Base-by-base conservation (phyloP, 2,797 vertebrate genomes). In the Anguilla obscura region DNA sequence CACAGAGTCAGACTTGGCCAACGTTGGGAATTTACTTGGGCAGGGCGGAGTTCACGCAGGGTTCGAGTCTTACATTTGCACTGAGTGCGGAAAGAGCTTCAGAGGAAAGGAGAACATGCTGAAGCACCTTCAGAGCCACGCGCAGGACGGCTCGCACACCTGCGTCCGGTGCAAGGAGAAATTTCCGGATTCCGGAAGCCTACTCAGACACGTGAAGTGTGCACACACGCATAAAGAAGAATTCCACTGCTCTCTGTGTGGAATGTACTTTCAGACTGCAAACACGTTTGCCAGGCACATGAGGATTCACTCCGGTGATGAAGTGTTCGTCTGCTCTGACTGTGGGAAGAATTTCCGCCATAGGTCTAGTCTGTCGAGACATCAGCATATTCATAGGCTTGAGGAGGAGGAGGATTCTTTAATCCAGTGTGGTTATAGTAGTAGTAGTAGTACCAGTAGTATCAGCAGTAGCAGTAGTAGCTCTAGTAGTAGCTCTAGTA, bases 331-430 rank as follows among this genome's bases (percentile, higher is more conserved):
- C 18, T 82, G 79, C 79, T 6, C 6, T 12, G 45, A 50, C 93
- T 95, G 95, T 0, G 94, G 94, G 3, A 95, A 95, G 90, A 87
- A 92, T 60, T 95, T 95, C 90, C 95, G 94, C 91, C 95, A 95
- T 87, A 93, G 93, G 88, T 95, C 95, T 86, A 94, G 93, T 86
- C 93, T 95, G 74, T 95, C 94, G 88, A 94, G 95, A 76, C 95
- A 95, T 91, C 94, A 95, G 93, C 95, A 95, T 91, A 94, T 91
- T 2, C 95, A 95, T 91, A 85, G 45, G 85, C 0, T 89, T 88
- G 50, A 52, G 50, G 94, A 93, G 82, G 89, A 92, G 3, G 88
- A 90, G 0, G 69, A 86, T 3, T 50, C 40, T 2, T 1, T 50
- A 1, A 2, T 1, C 27, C 79, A 2, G 79, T 48, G 7, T n/a